Base-by-base conservation (phyloP, 2,113 vertebrate species). In the Microtus ochrogaster region DNA sequence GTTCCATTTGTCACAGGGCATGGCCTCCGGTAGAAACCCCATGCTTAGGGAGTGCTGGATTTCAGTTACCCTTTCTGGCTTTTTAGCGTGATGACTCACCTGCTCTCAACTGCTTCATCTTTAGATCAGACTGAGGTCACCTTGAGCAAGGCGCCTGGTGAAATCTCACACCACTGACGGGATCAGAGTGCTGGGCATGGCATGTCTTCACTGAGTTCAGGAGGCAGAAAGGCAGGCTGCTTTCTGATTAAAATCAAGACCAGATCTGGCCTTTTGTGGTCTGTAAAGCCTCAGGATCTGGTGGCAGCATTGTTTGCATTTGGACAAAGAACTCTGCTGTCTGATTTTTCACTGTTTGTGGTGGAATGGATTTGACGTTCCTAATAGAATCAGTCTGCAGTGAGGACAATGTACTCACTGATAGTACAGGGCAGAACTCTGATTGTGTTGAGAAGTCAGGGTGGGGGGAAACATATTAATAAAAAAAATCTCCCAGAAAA, bases 1-100 rank as follows among this genome's bases (percentile, higher is more conserved):
- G 22, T 92, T 91, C 73, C 66, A 73, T 89, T 94, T 95, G 70
- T 95, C 81, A 90, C 70, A 52, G 44, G 26, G 39, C 44, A 66
- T 82, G 39, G 39, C 77, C 70, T 87, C n/a, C 61, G 5, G 14
- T 55, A 77, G 85, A 85, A 52, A 47, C 68, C 78, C 58, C 73
- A 61, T 76, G 47, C 88, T 90, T 94, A 94, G 86, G 89, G 93
- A 95, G 90, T 94, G 96, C 85, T 90, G 24, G 55, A 83, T 96
- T 97, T 94, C 89, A 92, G 77, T 97, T 84, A 92, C 47, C 66
- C 66, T 94, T 39, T 58, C 26, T 92, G 89, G 81, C 65, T 96
- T 97, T 97, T 97, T 63, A 96, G 96, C 88, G 41, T 65, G 94
- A 96, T 97, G 96, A 96, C 95, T 98, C 96, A 97, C 95, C 85